Conservation (phyloP, 2,797 vertebrate genomes). For the Threskiornis aethiopicus region DNA sequence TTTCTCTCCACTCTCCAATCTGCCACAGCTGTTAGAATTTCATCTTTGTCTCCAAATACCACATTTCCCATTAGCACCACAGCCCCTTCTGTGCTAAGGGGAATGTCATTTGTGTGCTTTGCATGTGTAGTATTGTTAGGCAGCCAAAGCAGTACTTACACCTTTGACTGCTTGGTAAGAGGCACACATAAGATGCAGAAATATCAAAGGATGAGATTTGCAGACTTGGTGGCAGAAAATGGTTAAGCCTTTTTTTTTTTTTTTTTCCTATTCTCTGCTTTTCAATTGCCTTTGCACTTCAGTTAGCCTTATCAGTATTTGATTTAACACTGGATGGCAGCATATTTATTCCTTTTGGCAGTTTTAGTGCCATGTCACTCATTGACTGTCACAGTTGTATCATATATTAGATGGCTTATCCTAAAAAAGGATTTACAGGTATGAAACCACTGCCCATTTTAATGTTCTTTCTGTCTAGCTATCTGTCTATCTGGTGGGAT, state of each 20-base stretch:
- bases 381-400: not conserved
- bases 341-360: not conserved
- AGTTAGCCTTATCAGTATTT: not conserved
- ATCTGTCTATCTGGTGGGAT: not conserved
- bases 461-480: not conserved
- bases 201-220: not conserved
- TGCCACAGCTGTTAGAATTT: slow-evolving; percentile 59
- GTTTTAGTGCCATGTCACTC: not conserved
- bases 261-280: not conserved
- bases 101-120: not conserved
- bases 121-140: not conserved
- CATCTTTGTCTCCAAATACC: slow-evolving; percentile 19
- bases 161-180: not conserved
- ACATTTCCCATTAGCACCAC: not conserved
- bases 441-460: not conserved
- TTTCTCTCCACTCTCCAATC: not conserved
- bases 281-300: not conserved
- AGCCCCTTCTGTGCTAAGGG: not conserved
- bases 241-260: not conserved
- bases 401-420: not conserved
- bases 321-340: not conserved
- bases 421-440: not conserved
- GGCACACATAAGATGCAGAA: not conserved
- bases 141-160: not conserved
- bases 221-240: not conserved